Conservation (phyloP, 2,113 vertebrate genomes). For the Dissostichus mawsoni region DNA sequence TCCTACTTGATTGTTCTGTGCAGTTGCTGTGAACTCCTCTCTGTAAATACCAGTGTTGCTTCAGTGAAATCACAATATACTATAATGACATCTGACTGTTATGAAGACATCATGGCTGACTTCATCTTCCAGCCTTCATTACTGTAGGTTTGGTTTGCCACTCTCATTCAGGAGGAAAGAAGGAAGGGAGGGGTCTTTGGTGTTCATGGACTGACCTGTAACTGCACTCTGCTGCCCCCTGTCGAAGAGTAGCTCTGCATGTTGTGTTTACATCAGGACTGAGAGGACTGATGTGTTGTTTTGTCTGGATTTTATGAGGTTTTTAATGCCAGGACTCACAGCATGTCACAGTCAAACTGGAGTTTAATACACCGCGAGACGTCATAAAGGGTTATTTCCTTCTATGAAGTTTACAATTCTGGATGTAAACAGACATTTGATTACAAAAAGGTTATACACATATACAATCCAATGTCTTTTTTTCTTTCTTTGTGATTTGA, state of each 20-base stretch:
- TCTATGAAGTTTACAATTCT: neutral
- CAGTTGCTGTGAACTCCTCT: neutral
- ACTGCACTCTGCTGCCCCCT: constrained; percentile 78
- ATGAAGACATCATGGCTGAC: constrained; percentile 21
- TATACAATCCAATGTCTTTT: no score
- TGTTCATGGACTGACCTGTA: constrained; percentile 43
- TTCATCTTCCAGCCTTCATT: constrained; percentile 48
- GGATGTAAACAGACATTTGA: neutral
- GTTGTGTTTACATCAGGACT: constrained; percentile 38
- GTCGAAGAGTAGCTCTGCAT: constrained; percentile 50
- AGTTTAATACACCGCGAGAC: neutral
- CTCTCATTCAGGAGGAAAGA: constrained; percentile 11
- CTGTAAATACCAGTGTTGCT: neutral
- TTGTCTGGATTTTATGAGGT: constrained; percentile 7
- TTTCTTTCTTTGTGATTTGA: no score
- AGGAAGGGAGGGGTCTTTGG: neutral
- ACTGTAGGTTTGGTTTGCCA: constrained; percentile 30
- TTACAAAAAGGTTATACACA: neutral
- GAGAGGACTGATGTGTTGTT: constrained; percentile 18
- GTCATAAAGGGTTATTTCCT: constrained; percentile 1
- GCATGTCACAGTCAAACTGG: neutral
- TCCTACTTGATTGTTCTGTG: neutral
- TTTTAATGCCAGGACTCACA: neutral
- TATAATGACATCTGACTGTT: constrained; percentile 27
- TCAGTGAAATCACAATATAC: neutral